Base-by-base conservation (phyloP, 2,888 invertebrate species). In the Fabriciana adippe region DNA sequence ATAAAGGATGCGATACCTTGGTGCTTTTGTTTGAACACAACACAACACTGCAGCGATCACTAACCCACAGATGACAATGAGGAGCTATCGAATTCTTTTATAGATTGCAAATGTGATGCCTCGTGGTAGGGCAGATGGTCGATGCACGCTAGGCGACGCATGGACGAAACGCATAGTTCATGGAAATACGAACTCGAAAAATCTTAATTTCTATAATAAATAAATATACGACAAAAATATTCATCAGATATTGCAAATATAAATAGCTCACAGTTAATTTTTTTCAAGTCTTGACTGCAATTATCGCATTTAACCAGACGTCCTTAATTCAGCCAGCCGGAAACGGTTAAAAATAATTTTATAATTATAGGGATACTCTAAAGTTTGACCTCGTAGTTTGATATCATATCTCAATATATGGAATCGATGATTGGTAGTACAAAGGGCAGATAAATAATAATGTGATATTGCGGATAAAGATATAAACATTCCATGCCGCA, bases 21-120 rank as follows among this genome's bases (percentile, higher is more conserved):
- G 79, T 70, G 73, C 67, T 73, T 79, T 82, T 73, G 79, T 80
- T 82, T 79, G 78, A 78, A 87, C 90, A 90, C 89, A 88, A 91
- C 90, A 90, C 91, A 81, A 79, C 89, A 90, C 91, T 85, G 82
- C 88, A 84, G 86, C 85, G 88, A 81, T 75, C 86, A 90, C 90
- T 84, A 81, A 87, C 82, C 80, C 85, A 90, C 87, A 87, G 88
- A 87, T 89, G 87, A 83, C 87, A 85, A 81, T 78, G 79, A 76
- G 76, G 75, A 79, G 80, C 76, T 81, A 80, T 74, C 78, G 78
- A 85, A 87, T 89, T 85, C 90, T 92, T 91, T 84, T 92, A 92
- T 92, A 92, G 87, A 89, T 82, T 87, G 88, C 85, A 87, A 76
- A 76, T 76, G 78, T 76, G 75, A 81, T 78, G 81, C 71, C 63